phyloP scores from a whole-genome alignment of 2,888 invertebrate species.

The Ethmia dodecea region DNA sequence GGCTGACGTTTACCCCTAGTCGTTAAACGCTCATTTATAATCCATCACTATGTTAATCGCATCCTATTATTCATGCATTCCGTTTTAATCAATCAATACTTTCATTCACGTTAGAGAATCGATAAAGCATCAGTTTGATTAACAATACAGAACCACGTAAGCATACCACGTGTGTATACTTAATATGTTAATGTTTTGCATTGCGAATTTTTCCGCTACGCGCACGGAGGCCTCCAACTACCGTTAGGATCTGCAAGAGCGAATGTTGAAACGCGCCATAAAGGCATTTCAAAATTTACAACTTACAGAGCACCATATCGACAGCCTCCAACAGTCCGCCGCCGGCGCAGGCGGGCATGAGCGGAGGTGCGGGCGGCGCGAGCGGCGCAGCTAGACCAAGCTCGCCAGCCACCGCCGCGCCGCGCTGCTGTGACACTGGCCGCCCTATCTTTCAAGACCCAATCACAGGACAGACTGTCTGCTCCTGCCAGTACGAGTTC shows the following conservation, averaged over 20 bases:
- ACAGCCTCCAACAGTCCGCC: constrained; percentile 85
- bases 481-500: constrained; percentile 94
- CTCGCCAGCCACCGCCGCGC: constrained; percentile 72
- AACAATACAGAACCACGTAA: constrained; percentile 35
- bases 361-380: constrained; percentile 73
- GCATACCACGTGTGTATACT: constrained; percentile 33
- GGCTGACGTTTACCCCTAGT: constrained; percentile 43
- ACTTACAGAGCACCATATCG: constrained; percentile 81
- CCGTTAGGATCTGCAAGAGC: constrained; percentile 44
- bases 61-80: constrained; percentile 6
- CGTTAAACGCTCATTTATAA: constrained; percentile 67
- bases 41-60: constrained; percentile 36
- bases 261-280: constrained; percentile 72
- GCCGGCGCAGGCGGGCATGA: constrained; percentile 78
- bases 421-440: constrained; percentile 94
- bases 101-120: constrained; percentile 20
- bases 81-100: constrained; percentile 13
- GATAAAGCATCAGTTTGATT: constrained; percentile 3
- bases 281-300: constrained; percentile 76
- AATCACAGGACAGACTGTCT: constrained; percentile 91
- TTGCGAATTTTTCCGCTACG: constrained; percentile 52
- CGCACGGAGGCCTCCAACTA: constrained; percentile 61
- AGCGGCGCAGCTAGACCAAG: constrained; percentile 73
- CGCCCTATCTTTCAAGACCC: constrained; percentile 94
- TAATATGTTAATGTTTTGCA: constrained; percentile 23